phyloP scores from a whole-genome alignment of 2,797 vertebrate genomes.

The Neopelma chrysocephalum region DNA sequence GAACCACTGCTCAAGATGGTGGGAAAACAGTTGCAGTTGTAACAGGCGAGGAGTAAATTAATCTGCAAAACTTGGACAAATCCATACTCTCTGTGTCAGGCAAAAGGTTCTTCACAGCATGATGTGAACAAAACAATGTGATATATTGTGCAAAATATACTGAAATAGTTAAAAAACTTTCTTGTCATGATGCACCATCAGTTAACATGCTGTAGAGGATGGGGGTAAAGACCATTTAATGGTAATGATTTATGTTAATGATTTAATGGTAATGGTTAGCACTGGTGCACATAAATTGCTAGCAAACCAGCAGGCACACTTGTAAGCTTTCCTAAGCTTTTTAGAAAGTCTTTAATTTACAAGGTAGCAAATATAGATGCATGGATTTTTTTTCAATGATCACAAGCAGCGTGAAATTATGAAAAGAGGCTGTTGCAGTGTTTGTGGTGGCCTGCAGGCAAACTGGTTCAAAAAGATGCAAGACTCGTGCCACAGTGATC shows the following conservation, averaged over 20 bases:
- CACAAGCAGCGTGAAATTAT: neutral
- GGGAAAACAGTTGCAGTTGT: neutral
- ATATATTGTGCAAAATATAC: neutral
- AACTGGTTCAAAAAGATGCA: neutral
- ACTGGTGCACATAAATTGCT: neutral
- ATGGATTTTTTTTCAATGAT: neutral
- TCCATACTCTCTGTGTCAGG: neutral
- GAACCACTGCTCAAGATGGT: neutral
- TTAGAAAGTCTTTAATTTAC: neutral
- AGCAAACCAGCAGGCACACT: neutral
- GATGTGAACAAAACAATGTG: neutral
- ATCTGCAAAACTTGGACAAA: neutral
- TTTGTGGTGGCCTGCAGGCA: neutral
- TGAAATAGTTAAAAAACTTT: neutral
- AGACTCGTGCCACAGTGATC: rapidly evolving
- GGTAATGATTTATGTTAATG: neutral
- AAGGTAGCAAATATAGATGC: neutral
- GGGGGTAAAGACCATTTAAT: neutral
- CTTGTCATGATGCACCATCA: neutral
- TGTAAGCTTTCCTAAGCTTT: neutral
- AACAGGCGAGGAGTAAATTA: neutral
- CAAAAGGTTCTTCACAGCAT: neutral
- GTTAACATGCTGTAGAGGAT: neutral
- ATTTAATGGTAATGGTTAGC: neutral
- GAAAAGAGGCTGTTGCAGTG: neutral